A percentile compares a stretch with the other conserved stretches of the same genome.
Conservation (phyloP, 2,888 invertebrate genomes). For the Polydrusus pterygomalis region DNA sequence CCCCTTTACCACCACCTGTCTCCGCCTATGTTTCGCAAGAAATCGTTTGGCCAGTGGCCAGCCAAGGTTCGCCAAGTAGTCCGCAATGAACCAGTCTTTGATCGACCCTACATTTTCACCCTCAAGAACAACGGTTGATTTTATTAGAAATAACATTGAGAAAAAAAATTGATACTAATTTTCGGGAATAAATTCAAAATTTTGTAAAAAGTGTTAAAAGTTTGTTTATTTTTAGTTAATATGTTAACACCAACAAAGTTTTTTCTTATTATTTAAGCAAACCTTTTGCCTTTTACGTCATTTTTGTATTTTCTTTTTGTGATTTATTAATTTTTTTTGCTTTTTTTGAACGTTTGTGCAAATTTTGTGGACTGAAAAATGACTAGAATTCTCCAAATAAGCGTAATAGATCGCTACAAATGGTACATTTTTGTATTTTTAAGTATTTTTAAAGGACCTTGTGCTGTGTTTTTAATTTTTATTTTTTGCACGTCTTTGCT, state of each 20-base stretch:
- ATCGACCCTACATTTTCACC: constrained; percentile 53
- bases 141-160: constrained; percentile 16
- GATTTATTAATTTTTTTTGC: background rate
- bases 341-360: constrained; percentile 24
- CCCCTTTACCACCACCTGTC: background rate
- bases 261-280: background rate
- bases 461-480: constrained; percentile 39
- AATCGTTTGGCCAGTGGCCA: constrained; percentile 55
- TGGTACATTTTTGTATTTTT: constrained; percentile 61
- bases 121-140: constrained; percentile 16
- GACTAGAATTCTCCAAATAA: constrained; percentile 63
- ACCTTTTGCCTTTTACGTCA: background rate
- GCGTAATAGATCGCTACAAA: constrained; percentile 65
- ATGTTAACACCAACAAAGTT: background rate
- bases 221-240: background rate
- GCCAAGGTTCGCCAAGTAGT: constrained; percentile 41
- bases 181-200: background rate
- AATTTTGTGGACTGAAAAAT: constrained; percentile 53
- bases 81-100: constrained; percentile 52
- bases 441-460: constrained; percentile 44
- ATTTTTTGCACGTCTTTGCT: constrained; percentile 23
- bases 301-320: constrained; percentile 5
- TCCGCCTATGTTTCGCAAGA: constrained; percentile 30
- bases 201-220: background rate
- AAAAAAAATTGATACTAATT: background rate